phyloP scores from a whole-genome alignment of 2,797 vertebrate genomes.

The Melanotaenia nigrans region DNA sequence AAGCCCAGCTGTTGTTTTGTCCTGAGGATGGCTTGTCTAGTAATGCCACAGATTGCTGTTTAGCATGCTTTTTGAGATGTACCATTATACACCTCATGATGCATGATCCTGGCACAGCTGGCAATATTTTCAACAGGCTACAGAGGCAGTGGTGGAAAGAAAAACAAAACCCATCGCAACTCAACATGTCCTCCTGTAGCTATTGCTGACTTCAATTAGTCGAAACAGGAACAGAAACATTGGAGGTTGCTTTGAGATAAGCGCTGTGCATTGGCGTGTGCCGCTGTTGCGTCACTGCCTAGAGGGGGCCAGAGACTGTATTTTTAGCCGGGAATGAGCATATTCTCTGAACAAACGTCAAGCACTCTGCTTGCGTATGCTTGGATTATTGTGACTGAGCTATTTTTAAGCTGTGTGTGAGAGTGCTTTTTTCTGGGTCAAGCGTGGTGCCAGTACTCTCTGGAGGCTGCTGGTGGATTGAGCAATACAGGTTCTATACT shows the following conservation, averaged over 20 bases:
- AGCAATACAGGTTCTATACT: conserved; percentile 38
- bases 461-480: conserved; percentile 55
- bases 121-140: conserved; percentile 1
- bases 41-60: conserved; percentile 18
- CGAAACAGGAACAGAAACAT: conserved; percentile 39
- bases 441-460: conserved; percentile 65
- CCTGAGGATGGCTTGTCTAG: conserved; percentile 17
- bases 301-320: conserved; percentile 62
- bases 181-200: neutral
- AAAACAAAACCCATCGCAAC: conserved; percentile 1
- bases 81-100: conserved; percentile 1
- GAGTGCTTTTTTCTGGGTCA: conserved; percentile 78
- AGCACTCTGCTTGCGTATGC: conserved; percentile 78
- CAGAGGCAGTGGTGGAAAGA: neutral
- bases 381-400: conserved; percentile 78
- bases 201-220: conserved; percentile 19
- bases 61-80: conserved; percentile 16
- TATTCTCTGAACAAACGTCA: conserved; percentile 79
- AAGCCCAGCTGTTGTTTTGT: conserved; percentile 59
- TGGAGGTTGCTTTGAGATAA: conserved; percentile 54
- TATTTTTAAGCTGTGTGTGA: conserved; percentile 75
- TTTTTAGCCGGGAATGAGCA: conserved; percentile 80
- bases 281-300: conserved; percentile 74
- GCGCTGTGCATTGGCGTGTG: conserved; percentile 58
- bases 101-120: neutral